Evolutionary conservation across 2,797 vertebrate genomes (phyloP).

Genomic region (Enoplosus armatus): DNA sequence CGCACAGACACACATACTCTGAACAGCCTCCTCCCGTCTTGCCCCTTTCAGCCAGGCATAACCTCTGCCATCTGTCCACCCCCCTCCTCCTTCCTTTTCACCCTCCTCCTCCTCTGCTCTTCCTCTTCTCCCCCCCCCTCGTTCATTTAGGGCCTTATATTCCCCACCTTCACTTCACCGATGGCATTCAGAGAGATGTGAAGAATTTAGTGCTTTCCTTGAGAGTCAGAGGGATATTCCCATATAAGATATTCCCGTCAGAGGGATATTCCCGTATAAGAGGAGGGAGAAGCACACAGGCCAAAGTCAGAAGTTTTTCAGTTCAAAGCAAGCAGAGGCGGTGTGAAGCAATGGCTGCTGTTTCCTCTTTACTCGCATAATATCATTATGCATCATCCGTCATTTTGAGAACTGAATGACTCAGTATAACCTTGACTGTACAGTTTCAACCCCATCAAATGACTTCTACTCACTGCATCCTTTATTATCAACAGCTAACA

Average conservation of each 20-base stretch:
- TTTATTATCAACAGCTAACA: neutral
- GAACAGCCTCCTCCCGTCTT: conserved; percentile 59
- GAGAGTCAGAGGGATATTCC: neutral
- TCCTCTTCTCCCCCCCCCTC: conserved; percentile 15
- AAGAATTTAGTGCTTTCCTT: conserved; percentile 23
- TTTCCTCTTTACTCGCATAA: neutral
- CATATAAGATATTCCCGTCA: too few species aligned
- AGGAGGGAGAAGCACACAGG: too few species aligned
- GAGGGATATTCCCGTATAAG: too few species aligned
- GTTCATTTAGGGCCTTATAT: conserved; percentile 35
- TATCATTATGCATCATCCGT: neutral
- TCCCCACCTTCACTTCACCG: conserved; percentile 37
- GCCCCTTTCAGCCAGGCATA: conserved; percentile 82
- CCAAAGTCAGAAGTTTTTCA: neutral
- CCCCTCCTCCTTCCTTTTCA: conserved; percentile 42
- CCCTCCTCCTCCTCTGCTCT: conserved; percentile 26
- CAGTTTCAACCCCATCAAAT: neutral
- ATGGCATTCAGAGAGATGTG: conserved; percentile 47
- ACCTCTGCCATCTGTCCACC: conserved; percentile 80
- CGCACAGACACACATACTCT: conserved; percentile 34
- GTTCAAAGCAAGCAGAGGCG: neutral
- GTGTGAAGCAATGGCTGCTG: neutral
- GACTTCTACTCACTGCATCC: neutral
- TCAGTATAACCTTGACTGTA: neutral
- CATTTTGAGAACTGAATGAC: neutral